Conservation (phyloP, 2,888 invertebrate genomes). For the Caenorhabditis uteleia region DNA sequence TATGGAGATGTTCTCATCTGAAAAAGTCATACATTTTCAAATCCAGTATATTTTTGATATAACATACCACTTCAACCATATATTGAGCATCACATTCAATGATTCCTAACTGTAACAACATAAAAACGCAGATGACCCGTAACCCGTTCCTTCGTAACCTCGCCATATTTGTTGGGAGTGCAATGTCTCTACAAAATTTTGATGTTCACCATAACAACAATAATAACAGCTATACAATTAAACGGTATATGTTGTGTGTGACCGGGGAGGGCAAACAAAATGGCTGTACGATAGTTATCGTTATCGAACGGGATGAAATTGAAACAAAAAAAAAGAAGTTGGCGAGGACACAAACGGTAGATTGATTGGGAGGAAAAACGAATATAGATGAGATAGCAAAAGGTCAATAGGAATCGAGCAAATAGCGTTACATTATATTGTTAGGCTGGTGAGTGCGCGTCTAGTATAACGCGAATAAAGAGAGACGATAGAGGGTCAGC, state of each 20-base stretch:
- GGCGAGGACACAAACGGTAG: too few species aligned
- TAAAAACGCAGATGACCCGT: conserved; percentile 1
- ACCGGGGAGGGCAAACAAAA: too few species aligned
- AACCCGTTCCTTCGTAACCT: not conserved
- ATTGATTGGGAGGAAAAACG: too few species aligned
- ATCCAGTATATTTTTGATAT: conserved; percentile 1
- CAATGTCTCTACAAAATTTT: conserved; percentile 12
- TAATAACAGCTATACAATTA: too few species aligned
- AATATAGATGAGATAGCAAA: too few species aligned
- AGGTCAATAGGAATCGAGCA: too few species aligned
- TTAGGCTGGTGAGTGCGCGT: too few species aligned
- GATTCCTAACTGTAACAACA: conserved; percentile 5
- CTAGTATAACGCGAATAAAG: conserved; percentile 3
- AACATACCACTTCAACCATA: conserved; percentile 42
- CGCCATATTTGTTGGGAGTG: conserved; percentile 6
- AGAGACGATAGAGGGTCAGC: conserved; percentile 15
- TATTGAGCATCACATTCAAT: conserved; percentile 32
- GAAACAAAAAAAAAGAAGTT: too few species aligned
- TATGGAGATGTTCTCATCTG: conserved; percentile 46
- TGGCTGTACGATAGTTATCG: too few species aligned
- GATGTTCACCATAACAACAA: not conserved
- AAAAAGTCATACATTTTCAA: conserved; percentile 10
- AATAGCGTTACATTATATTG: too few species aligned
- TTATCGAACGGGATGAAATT: too few species aligned
- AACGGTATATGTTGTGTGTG: too few species aligned